These are phyloP conservation scores for Therioaphis trifolii DNA, from an alignment of 2,888 invertebrate genomes.

Conservation along the genomic window DNA sequence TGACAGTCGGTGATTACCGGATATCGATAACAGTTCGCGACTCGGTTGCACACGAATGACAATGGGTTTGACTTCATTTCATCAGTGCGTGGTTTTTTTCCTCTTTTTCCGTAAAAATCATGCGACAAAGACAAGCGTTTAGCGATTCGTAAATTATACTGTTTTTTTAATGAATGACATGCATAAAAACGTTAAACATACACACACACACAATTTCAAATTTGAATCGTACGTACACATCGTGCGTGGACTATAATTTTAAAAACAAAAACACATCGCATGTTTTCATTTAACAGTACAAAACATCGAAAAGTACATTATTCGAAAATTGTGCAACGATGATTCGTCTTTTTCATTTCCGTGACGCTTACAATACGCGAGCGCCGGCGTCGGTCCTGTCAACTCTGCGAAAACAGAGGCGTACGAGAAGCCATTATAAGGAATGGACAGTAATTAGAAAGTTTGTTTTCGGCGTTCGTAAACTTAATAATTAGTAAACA, in stretches of 20 bases:
- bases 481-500: neutral
- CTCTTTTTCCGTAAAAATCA: neutral
- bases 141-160: conserved; percentile 20
- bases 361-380: neutral
- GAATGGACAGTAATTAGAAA: conserved; percentile 2
- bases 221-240: neutral
- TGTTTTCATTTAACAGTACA: neutral
- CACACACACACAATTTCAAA: neutral
- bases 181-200: conserved; percentile 12
- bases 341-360: neutral
- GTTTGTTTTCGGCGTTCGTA: conserved; percentile 26
- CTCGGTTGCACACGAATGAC: conserved; percentile 31
- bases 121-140: neutral
- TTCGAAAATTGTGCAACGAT: conserved; percentile 30
- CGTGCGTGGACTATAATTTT: neutral
- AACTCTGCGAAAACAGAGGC: conserved; percentile 20
- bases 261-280: neutral
- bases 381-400: neutral
- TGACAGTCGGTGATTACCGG: conserved; percentile 17
- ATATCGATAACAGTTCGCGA: conserved; percentile 39
- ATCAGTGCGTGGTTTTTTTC: neutral
- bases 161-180: conserved; percentile 32
- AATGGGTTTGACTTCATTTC: conserved; percentile 27
- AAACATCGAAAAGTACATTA: neutral
- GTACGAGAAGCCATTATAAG: neutral